Evolutionary conservation across 2,797 vertebrate genomes (phyloP).

Genomic region (Squalus acanthias): DNA sequence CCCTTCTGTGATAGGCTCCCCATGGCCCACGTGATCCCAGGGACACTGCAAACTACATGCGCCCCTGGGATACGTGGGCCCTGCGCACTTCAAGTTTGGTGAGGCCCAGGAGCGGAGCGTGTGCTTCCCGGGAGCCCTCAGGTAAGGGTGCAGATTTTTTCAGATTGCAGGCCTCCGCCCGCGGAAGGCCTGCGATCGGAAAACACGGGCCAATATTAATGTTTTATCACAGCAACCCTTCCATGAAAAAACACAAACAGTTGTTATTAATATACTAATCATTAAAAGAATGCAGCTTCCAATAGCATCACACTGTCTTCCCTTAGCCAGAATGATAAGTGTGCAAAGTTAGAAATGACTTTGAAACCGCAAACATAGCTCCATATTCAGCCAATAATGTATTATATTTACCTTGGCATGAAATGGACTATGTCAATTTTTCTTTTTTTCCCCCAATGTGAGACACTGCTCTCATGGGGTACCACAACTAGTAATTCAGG

Average conservation of each 20-base stretch:
- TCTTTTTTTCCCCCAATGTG: not conserved
- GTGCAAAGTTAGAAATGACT: not conserved
- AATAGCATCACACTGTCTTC: not conserved
- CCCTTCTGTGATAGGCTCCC: too few relatives aligned
- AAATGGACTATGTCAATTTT: not conserved
- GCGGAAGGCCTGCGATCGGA: too few relatives aligned
- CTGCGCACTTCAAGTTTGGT: too few relatives aligned
- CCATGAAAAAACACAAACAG: not conserved
- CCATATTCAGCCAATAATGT: not conserved
- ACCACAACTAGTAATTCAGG: not conserved
- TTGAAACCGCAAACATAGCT: not conserved
- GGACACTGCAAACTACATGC: too few relatives aligned
- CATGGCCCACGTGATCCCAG: too few relatives aligned
- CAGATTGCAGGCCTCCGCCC: too few relatives aligned
- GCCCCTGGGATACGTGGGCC: too few relatives aligned
- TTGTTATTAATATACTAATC: not conserved
- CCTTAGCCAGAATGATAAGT: not conserved
- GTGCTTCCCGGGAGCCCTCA: too few relatives aligned
- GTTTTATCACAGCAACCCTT: not conserved
- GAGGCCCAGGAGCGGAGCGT: too few relatives aligned
- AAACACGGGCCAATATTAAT: not conserved
- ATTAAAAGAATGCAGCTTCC: not conserved
- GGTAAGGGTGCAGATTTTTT: too few relatives aligned
- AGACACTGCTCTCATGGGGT: not conserved
- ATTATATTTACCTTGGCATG: not conserved